Conservation (phyloP, 2,113 vertebrate genomes). For the Pungitius pungitius region DNA sequence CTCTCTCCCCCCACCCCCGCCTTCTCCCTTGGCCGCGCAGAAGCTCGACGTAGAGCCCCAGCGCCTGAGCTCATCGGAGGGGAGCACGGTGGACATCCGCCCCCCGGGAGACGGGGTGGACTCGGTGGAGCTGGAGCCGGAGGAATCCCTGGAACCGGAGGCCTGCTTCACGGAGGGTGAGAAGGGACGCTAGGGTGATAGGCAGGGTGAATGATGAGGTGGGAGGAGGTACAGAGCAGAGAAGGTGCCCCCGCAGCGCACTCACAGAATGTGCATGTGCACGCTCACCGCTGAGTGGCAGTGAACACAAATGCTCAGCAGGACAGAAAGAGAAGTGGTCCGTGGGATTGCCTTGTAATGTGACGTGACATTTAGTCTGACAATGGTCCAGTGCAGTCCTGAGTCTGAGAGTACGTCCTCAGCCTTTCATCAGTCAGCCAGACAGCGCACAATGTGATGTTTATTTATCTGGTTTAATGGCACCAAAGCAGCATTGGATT, state of each 20-base stretch:
- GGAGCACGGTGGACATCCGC: conserved; percentile 94
- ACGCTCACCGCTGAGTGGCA: conserved; percentile 47
- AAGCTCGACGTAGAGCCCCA: conserved; percentile 77
- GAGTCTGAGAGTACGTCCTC: conserved; percentile 16
- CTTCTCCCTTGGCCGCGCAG: conserved; percentile 55
- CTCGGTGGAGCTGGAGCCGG: conserved; percentile 89
- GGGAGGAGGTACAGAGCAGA: conserved; percentile 8
- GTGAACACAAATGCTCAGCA: conserved; percentile 54
- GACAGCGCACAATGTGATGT: neutral
- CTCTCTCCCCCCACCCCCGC: neutral
- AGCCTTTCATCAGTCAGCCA: neutral
- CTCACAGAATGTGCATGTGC: conserved; percentile 46
- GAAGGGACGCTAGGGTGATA: conserved; percentile 25
- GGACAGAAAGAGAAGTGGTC: conserved; percentile 40
- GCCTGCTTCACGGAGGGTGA: conserved; percentile 97
- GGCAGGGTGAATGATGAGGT: conserved; percentile 6
- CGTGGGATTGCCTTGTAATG: conserved; percentile 32
- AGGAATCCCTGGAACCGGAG: conserved; percentile 92
- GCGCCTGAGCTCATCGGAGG: conserved; percentile 93
- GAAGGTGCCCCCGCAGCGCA: conserved; percentile 34
- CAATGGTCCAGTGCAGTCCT: conserved; percentile 5
- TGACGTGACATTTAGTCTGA: conserved; percentile 48
- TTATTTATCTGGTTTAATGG: neutral
- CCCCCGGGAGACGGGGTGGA: conserved; percentile 88
- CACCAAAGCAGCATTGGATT: too few species aligned